These are phyloP conservation scores for Atractosteus spatula DNA, from an alignment of 2,113 vertebrate species.

Conservation along the genomic window DNA sequence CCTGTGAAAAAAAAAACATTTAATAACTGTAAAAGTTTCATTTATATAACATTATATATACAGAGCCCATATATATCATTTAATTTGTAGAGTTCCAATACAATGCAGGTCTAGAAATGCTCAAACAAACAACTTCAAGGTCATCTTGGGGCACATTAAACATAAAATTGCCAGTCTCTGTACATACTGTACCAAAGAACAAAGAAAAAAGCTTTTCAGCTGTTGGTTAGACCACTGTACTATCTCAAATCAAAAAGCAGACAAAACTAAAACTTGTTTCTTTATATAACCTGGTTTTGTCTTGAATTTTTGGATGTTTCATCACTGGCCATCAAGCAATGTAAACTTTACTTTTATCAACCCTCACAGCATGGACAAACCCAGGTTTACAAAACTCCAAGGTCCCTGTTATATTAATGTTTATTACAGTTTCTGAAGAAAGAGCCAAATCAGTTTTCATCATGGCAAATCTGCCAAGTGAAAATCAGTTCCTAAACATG, in stretches of 20 bases:
- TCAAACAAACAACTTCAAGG: no score
- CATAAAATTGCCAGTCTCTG: no score
- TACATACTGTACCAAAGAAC: no score
- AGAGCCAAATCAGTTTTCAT: conserved; percentile 45
- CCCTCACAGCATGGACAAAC: conserved; percentile 12
- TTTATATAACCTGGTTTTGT: not conserved
- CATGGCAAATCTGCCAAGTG: conserved; percentile 35
- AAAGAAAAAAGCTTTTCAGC: no score
- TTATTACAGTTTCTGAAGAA: conserved; percentile 34
- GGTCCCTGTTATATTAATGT: conserved; percentile 12
- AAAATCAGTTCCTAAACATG: conserved; percentile 31
- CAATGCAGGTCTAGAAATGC: no score
- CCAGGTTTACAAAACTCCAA: conserved; percentile 4
- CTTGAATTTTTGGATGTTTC: not conserved
- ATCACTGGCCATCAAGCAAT: conserved; percentile 15
- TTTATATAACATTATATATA: no score
- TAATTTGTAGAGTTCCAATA: no score
- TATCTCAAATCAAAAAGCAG: not conserved
- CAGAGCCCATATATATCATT: no score
- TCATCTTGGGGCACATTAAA: no score
- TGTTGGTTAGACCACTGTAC: no score
- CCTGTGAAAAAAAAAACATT: no score
- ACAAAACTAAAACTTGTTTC: not conserved
- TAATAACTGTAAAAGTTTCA: no score
- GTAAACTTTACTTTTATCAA: not conserved